phyloP scores from a whole-genome alignment of 2,888 invertebrate species.

The Rhamphomyia laevipes region DNA sequence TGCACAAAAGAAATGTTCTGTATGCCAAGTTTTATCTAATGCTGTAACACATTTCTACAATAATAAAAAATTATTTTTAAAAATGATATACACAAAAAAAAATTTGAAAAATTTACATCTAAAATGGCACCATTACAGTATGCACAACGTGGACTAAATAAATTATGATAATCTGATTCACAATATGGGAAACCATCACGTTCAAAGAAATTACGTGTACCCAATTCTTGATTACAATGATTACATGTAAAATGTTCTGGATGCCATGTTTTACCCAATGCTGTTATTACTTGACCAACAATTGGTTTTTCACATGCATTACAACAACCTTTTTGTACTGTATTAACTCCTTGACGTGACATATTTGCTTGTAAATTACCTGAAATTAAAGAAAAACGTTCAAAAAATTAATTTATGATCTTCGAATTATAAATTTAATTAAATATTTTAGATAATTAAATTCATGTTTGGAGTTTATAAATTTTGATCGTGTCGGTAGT shows the following conservation, averaged over 20 bases:
- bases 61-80: constrained; percentile 16
- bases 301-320: constrained; percentile 98
- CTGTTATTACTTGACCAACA: constrained; percentile 89
- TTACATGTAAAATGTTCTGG: constrained; percentile 98
- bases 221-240: constrained; percentile 92
- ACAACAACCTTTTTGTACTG: constrained; percentile 98
- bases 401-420: not conserved
- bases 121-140: constrained; percentile 98
- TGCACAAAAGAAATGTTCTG: constrained; percentile 97
- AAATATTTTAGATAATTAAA: no score
- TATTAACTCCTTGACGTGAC: constrained; percentile 97
- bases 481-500: no score
- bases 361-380: constrained; percentile 78
- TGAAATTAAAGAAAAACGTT: not conserved
- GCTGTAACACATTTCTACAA: constrained; percentile 97
- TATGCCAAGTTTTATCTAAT: constrained; percentile 95
- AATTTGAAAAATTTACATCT: constrained; percentile 62
- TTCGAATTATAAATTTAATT: no score
- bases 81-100: not conserved
- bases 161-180: constrained; percentile 95
- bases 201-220: constrained; percentile 97
- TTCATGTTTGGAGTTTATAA: no score
- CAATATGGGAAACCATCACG: constrained; percentile 94
- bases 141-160: constrained; percentile 96
- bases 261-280: constrained; percentile 97